phyloP scores from a whole-genome alignment of 2,888 invertebrate genomes.

The Elegia similella region DNA sequence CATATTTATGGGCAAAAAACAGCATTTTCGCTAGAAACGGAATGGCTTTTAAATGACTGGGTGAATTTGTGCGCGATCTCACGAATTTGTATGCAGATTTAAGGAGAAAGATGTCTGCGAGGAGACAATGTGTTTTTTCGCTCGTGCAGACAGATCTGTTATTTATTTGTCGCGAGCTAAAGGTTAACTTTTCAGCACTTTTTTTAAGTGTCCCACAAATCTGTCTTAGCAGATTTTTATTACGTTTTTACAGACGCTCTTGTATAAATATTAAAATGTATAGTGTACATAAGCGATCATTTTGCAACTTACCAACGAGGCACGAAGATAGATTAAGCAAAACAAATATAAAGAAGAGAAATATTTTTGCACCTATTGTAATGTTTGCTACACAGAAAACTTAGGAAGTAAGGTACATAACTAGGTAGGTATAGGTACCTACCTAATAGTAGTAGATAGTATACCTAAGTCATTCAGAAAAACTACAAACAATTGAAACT shows the following conservation, averaged over 20 bases:
- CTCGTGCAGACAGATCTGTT: constrained; percentile 62
- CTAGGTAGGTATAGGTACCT: neutral
- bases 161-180: constrained; percentile 54
- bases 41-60: constrained; percentile 77
- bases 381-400: too few relatives aligned
- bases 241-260: constrained; percentile 17
- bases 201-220: constrained; percentile 19
- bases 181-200: constrained; percentile 26
- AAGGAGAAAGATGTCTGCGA: constrained; percentile 67
- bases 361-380: too few relatives aligned
- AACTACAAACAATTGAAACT: too few relatives aligned
- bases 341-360: too few relatives aligned
- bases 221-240: constrained; percentile 20
- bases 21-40: constrained; percentile 63
- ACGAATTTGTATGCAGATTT: constrained; percentile 76
- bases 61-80: constrained; percentile 75
- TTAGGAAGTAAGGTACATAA: too few relatives aligned
- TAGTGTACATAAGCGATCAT: too few relatives aligned
- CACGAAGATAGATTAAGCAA: too few relatives aligned
- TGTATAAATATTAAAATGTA: too few relatives aligned
- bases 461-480: too few relatives aligned
- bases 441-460: too few relatives aligned
- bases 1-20: constrained; percentile 74
- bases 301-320: too few relatives aligned
- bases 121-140: constrained; percentile 63